Evolutionary conservation across 2,797 vertebrate species (phyloP).

Genomic region (Aphelocoma californica): DNA sequence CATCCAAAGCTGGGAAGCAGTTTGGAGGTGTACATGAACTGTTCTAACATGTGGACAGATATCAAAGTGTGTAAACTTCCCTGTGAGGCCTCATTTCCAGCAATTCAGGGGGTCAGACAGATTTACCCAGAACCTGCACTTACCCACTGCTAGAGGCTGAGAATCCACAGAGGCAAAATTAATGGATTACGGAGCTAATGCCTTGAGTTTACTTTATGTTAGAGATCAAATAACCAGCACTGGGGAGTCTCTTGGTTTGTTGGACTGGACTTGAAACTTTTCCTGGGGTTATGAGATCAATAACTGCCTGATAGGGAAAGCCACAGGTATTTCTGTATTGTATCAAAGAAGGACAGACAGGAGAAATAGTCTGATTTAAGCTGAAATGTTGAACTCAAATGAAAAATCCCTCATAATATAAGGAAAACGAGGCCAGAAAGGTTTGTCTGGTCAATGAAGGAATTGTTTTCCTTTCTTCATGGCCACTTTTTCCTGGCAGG

Average conservation of each 20-base stretch:
- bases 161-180: neutral
- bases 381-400: neutral
- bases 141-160: neutral
- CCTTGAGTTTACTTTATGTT: neutral
- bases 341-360: neutral
- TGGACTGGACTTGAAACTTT: neutral
- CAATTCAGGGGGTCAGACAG: fast-evolving
- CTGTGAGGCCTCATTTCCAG: neutral
- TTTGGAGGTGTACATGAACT: neutral
- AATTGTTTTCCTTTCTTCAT: neutral
- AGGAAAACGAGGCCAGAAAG: neutral
- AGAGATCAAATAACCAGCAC: neutral
- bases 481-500: conserved; percentile 9
- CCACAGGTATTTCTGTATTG: neutral
- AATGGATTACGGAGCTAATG: neutral
- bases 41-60: neutral
- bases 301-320: neutral
- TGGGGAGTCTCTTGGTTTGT: neutral
- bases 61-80: neutral
- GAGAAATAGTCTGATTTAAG: neutral
- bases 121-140: neutral
- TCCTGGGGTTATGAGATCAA: neutral
- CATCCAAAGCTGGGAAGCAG: neutral
- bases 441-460: neutral
- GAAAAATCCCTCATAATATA: neutral